Evolutionary conservation across 2,797 vertebrate species (phyloP), one percentile per base, ranked within the genome.

Genomic region (Erpetoichthys calabaricus): DNA sequence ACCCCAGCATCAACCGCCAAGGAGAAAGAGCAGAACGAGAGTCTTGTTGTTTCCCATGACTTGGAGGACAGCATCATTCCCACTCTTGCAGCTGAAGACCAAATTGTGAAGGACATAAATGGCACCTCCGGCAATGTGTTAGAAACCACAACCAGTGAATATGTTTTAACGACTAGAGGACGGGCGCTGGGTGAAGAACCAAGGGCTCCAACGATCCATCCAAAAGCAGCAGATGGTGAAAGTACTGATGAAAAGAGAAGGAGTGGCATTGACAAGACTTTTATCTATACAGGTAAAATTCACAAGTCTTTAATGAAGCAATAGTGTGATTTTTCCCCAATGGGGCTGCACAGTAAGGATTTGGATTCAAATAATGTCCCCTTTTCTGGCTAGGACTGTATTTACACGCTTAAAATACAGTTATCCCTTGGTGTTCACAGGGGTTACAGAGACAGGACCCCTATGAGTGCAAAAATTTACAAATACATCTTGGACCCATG

Each of bases 1-100:
- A 64, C 75, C 2, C 74, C 64, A 1, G 70, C 74, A 45, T 80
- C 85, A 43, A 80, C 75, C 0, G 80, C 82, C 47, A 77, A 85
- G 41, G 77, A 85, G 59, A 83, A 81, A 64, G 80, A 76, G 62
- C 49, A 49, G n/a, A n/a, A 3, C 7, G 47, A 49, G 47, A n/a
- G n/a, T 7, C 7, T 49, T 3, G 7, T n/a, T 62, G 1, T 68
- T 72, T 5, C 62, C 57, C 41, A 56, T 62, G 44, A 66, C 64
- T 3, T 50, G 53, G 45, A 66, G 41, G 50, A 60, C 47, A 8
- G 60, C 63, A 47, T 49, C 3, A 49, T 49, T n/a, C 47, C 47
- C 47, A 49, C 3, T 7, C 7, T 7, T 7, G 59, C 60, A 1
- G 45, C 6, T 52, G 70, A 72, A 5, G 66, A 75, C n/a, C 64